Base-by-base conservation (phyloP, 2,113 vertebrate genomes). In the Leucosticte australis region DNA sequence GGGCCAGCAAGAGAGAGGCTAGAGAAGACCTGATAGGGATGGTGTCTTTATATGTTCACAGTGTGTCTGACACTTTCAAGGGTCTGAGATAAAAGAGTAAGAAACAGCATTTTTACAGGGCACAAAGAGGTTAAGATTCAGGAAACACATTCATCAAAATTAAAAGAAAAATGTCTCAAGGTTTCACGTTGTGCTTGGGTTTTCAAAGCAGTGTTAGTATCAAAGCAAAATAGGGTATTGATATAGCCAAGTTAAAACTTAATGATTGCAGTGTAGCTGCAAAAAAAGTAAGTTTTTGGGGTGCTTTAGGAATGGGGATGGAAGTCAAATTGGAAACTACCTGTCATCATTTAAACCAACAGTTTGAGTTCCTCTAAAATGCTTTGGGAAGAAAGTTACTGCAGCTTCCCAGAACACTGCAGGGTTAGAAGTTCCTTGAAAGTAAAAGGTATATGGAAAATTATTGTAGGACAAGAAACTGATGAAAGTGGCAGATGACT, bases 151-250 rank as follows among this genome's bases (percentile, higher is more conserved):
- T 55, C 8, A 71, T 77, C 13, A 2, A 17, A 52, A 65, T 49
- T 60, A 69, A 68, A 86, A 77, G 31, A 28, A 83, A 44, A 9
- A 10, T 50, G 13, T 50, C 20, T 76, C 20, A 37, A 74, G 63
- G 31, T 24, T 68, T 11, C 16, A 12, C 0, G 0, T 41, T 39
- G 33, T 22, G 56, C 41, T 63, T 74, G 11, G 18, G 16, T 55
- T 92, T 89, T 81, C 50, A 74, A 69, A 87, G 44, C 19, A 13
- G 30, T 4, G 0, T 41, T 1, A 4, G 3, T 37, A 46, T 62
- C 60, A 50, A 46, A 80, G 33, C 15, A 62, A 26, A 74, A 4
- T 1, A 23, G 18, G 6, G 3, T 60, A 27, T 57, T 0, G 0
- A 41, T 28, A 26, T 27, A 31, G 52, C 37, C 30, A 49, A 28